Percentiles rank a stretch among this genome's conserved stretches.
Conservation (phyloP, 2,113 vertebrate species). For the Loxodonta africana region DNA sequence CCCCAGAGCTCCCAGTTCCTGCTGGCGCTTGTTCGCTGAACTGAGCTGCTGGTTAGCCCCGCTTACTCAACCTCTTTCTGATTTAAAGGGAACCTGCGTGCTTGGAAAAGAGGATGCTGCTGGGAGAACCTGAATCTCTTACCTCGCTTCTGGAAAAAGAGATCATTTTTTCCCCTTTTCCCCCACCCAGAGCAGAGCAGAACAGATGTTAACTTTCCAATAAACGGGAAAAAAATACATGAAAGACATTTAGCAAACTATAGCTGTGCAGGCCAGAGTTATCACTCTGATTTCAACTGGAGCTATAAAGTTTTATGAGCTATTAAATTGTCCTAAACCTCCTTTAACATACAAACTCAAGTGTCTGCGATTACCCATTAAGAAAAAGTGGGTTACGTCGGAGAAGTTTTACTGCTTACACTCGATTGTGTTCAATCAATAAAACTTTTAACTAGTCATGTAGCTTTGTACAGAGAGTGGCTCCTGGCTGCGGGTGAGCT, state of each 20-base stretch:
- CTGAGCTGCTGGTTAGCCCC: not conserved
- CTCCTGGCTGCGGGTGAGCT: not conserved
- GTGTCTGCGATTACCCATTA: conserved; percentile 83
- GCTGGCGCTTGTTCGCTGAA: not conserved
- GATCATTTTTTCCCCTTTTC: conserved; percentile 43
- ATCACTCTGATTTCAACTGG: conserved; percentile 88
- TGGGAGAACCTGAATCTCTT: conserved; percentile 60
- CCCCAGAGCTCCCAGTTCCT: not conserved
- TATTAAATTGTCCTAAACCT: conserved; percentile 89
- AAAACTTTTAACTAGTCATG: conserved; percentile 63
- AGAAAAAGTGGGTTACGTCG: conserved; percentile 84
- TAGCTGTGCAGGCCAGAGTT: conserved; percentile 83
- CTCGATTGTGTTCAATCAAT: conserved; percentile 65
- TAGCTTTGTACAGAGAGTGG: not conserved
- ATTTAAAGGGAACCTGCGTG: conserved; percentile 32
- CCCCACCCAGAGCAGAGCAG: conserved; percentile 71
- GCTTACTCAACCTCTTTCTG: conserved; percentile 18
- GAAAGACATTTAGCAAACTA: conserved; percentile 83
- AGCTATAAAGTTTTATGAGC: conserved; percentile 90
- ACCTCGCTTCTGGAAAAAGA: conserved; percentile 79
- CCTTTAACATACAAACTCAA: conserved; percentile 85
- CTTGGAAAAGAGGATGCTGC: conserved; percentile 10
- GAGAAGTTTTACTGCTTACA: conserved; percentile 67
- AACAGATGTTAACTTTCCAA: conserved; percentile 88
- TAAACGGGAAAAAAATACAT: conserved; percentile 82